Evolutionary conservation across 2,797 vertebrate species (phyloP), one percentile per base, ranked within the genome.

Genomic region (Clarias laeviceps): DNA sequence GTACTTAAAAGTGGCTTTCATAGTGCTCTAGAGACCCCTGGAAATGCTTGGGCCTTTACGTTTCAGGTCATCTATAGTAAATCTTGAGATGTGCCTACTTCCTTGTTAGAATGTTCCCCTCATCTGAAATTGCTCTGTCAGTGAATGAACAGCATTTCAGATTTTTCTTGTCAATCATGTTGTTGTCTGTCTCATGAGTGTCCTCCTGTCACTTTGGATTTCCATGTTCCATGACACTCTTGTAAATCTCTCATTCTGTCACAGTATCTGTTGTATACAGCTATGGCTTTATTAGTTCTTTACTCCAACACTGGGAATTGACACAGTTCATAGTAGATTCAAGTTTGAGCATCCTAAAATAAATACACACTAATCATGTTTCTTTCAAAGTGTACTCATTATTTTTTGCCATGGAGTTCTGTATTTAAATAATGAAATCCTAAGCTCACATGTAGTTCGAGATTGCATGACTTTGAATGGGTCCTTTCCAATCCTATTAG

Each of bases 401-500:
- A 17, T 54, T 72, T 74, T 34, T 32, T 56, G 70, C 45, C 18
- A 22, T 50, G 22, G 15, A 70, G 57, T 50, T 79, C 24, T 29
- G 56, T 40, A 24, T 73, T 80, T 3, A 20, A 72, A 54, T 12
- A 45, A 15, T 74, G 59, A 85, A 66, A 85, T 34, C 22, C 29
- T 74, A 45, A 74, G 29, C 79, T 56, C 69, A 11, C 68, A 81
- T 81, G 70, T 74, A 72, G 54, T 80, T 27, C 50, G 69, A 77
- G 84, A 83, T 85, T 82, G 54, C 81, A 29, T 69, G 72, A 37
- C 61, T 82, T 86, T 82, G 27, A 82, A 45, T n/a, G 68, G 45
- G 65, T 74, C 34, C 73, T 68, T 57, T 78, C 37, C 84, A 85
- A 72, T 85, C 64, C 85, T 80, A 56, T 90, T 88, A 86, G 68